phyloP scores from a whole-genome alignment of 2,888 invertebrate genomes.

The Drosophila meridiana region DNA sequence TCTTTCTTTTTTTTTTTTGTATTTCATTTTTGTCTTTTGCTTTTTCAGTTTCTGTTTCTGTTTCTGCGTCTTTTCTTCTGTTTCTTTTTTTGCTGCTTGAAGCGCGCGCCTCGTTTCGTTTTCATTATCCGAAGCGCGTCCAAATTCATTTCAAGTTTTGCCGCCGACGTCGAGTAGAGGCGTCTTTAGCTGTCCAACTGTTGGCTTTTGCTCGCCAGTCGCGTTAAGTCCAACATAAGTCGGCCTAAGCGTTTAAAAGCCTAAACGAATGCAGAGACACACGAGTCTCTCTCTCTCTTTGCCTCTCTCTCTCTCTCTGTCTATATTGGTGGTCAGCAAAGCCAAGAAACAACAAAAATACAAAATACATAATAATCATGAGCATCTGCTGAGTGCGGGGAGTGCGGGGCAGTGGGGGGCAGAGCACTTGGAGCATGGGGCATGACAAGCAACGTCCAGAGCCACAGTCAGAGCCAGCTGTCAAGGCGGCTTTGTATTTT shows the following conservation, averaged over 20 bases:
- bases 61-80: slow-evolving; percentile 16
- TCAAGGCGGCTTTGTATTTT: slow-evolving; percentile 74
- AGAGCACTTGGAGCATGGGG: slow-evolving; percentile 8
- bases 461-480: slow-evolving; percentile 50
- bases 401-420: background rate
- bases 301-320: background rate
- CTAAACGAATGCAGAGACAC: slow-evolving; percentile 71
- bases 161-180: slow-evolving; percentile 67
- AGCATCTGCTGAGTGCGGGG: slow-evolving; percentile 29
- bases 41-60: slow-evolving; percentile 16
- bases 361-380: slow-evolving; percentile 75
- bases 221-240: slow-evolving; percentile 76
- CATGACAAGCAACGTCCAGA: slow-evolving; percentile 31
- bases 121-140: slow-evolving; percentile 79
- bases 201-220: slow-evolving; percentile 74
- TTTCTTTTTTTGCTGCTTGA: slow-evolving; percentile 32
- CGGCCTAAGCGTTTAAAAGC: slow-evolving; percentile 79
- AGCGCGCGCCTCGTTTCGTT: slow-evolving; percentile 77
- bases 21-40: slow-evolving; percentile 10
- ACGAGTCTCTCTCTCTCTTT: slow-evolving; percentile 36
- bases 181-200: slow-evolving; percentile 73
- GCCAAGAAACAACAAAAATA: slow-evolving; percentile 54
- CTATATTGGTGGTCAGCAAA: slow-evolving; percentile 49
- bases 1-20: background rate
- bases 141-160: slow-evolving; percentile 76